Percentiles rank a stretch among this genome's conserved stretches.
Conservation (phyloP, 2,113 vertebrate species). For the Benitochromis conjunctus region DNA sequence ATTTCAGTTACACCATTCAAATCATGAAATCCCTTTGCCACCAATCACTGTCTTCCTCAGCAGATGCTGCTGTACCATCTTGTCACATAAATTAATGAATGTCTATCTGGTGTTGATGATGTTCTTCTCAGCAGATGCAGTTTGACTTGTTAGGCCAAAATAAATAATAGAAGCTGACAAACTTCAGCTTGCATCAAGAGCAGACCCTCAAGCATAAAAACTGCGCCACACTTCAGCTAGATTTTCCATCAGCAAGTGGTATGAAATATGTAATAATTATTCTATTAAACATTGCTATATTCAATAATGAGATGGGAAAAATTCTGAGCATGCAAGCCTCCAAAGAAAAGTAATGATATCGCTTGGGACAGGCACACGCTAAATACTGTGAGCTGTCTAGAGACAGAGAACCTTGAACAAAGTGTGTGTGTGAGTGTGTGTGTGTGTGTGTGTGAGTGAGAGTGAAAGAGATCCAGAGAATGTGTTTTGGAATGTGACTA, state of each 20-base stretch:
- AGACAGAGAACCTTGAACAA: slow-evolving; percentile 41
- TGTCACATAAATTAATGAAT: slow-evolving; percentile 65
- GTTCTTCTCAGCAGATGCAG: slow-evolving; percentile 49
- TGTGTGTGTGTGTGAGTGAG: background rate
- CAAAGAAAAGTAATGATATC: slow-evolving; percentile 58
- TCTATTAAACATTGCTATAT: slow-evolving; percentile 57
- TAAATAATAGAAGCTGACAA: slow-evolving; percentile 66
- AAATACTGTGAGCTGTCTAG: slow-evolving; percentile 27
- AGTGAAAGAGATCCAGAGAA: background rate
- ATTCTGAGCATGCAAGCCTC: slow-evolving; percentile 45
- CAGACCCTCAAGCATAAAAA: slow-evolving; percentile 45
- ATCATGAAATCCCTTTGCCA: slow-evolving; percentile 16
- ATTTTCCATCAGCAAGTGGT: slow-evolving; percentile 33
- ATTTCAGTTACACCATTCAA: background rate
- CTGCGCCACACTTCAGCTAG: slow-evolving; percentile 21
- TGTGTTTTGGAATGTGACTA: background rate
- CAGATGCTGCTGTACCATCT: slow-evolving; percentile 53
- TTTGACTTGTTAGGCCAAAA: slow-evolving; percentile 61
- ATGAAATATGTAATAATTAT: slow-evolving; percentile 63
- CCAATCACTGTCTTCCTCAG: slow-evolving; percentile 46
- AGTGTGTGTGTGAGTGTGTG: background rate
- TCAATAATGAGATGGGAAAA: slow-evolving; percentile 53
- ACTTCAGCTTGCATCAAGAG: slow-evolving; percentile 53
- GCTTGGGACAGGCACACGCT: slow-evolving; percentile 10
- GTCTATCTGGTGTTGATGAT: slow-evolving; percentile 42